Percentiles rank a stretch among this genome's conserved stretches.
Evolutionary conservation across 2,888 invertebrate species (phyloP).

Genomic region (Microctonus hyperodae): DNA sequence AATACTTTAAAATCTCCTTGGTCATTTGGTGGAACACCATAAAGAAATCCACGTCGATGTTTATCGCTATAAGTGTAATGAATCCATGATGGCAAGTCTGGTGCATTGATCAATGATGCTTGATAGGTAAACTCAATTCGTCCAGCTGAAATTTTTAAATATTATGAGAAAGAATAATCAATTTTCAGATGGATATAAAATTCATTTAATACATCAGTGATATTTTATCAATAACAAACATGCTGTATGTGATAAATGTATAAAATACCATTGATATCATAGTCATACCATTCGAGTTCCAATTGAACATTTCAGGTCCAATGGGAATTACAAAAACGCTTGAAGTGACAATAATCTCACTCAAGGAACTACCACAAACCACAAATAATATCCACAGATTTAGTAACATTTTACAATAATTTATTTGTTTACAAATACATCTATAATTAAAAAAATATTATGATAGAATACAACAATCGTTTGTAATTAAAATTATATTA

Average conservation of each 20-base stretch:
- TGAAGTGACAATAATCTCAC: constrained; percentile 71
- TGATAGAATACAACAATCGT: neutral
- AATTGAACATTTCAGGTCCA: constrained; percentile 80
- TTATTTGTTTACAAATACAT: neutral
- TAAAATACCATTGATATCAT: neutral
- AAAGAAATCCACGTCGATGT: constrained; percentile 81
- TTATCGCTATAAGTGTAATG: constrained; percentile 82
- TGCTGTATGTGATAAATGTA: neutral
- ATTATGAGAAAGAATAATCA: neutral
- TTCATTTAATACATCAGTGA: neutral
- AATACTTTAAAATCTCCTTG: constrained; percentile 64
- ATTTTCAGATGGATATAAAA: neutral
- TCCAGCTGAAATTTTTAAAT: constrained; percentile 62
- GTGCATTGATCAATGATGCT: constrained; percentile 77
- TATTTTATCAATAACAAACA: neutral
- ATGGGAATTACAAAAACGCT: constrained; percentile 82
- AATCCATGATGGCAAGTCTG: constrained; percentile 88
- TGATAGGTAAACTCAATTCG: constrained; percentile 75
- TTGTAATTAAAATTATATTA: too few relatives aligned
- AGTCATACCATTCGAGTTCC: constrained; percentile 66
- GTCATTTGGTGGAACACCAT: constrained; percentile 80
- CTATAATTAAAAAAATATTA: neutral
- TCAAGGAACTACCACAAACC: constrained; percentile 26
- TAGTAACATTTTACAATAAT: constrained; percentile 27
- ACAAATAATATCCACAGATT: constrained; percentile 47